Evolutionary conservation across 2,888 invertebrate genomes (phyloP).

Genomic region (Acleris cristana): DNA sequence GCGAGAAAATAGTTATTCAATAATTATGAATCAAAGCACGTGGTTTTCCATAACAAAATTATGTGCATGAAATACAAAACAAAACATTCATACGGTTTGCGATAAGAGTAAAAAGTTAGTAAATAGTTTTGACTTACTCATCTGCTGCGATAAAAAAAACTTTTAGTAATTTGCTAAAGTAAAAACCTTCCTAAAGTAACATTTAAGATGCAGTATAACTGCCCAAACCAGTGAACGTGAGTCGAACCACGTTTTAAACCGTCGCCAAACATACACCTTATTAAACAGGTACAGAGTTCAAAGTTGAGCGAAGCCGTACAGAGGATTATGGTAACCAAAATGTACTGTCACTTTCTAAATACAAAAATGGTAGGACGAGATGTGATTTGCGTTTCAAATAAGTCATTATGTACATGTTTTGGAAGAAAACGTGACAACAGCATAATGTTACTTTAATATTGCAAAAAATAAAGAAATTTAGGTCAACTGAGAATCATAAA

Average conservation of each 20-base stretch:
- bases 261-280: constrained; percentile 12
- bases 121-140: neutral
- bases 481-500: too few relatives aligned
- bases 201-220: neutral
- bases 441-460: neutral
- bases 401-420: constrained; percentile 18
- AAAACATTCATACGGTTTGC: constrained; percentile 3
- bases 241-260: constrained; percentile 9
- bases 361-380: constrained; percentile 32
- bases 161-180: too few relatives aligned
- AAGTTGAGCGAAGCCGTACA: constrained; percentile 9
- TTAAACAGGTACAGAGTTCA: neutral
- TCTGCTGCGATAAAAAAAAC: too few relatives aligned
- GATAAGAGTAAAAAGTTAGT: neutral
- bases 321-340: constrained; percentile 35
- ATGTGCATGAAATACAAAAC: constrained; percentile 41
- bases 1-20: constrained; percentile 33
- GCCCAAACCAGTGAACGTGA: constrained; percentile 29
- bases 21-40: constrained; percentile 42
- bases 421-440: constrained; percentile 9
- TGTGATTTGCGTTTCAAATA: constrained; percentile 27
- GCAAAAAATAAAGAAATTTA: neutral
- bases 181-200: too few relatives aligned
- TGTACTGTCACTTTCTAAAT: constrained; percentile 37
- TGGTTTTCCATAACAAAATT: constrained; percentile 48